Conservation (phyloP, 2,888 invertebrate species). For the Onchidella celtica region DNA sequence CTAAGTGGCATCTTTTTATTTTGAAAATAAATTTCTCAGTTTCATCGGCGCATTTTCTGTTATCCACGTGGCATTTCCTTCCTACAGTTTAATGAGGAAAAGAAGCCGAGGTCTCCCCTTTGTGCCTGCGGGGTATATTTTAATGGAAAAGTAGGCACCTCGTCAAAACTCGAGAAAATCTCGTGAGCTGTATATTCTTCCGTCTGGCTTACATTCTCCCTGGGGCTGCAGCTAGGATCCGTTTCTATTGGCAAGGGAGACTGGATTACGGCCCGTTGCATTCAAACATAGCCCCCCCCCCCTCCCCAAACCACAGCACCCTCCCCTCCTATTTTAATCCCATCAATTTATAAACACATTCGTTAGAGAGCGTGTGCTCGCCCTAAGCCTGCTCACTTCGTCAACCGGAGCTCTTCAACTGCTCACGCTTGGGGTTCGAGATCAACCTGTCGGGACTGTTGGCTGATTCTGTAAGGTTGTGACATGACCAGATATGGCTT, state of each 20-base stretch:
- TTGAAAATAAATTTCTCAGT: too few species aligned
- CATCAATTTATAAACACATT: slow-evolving; percentile 34
- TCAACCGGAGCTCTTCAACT: not conserved
- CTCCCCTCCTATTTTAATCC: too few species aligned
- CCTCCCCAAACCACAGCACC: too few species aligned
- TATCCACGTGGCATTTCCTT: too few species aligned
- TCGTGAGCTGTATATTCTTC: slow-evolving; percentile 7
- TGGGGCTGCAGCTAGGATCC: slow-evolving; percentile 7
- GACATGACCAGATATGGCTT: too few species aligned
- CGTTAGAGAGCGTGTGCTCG: slow-evolving; percentile 8
- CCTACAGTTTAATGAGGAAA: too few species aligned
- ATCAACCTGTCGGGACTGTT: too few species aligned
- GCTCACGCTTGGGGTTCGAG: not conserved
- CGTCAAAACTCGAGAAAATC: not conserved
- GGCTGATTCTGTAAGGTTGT: too few species aligned
- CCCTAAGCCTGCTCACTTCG: not conserved
- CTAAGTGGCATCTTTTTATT: too few species aligned
- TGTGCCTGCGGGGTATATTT: not conserved
- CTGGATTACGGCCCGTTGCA: not conserved
- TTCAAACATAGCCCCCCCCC: slow-evolving; percentile 23
- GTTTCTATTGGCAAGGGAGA: not conserved
- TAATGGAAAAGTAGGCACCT: not conserved
- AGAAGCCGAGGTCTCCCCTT: too few species aligned
- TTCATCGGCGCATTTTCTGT: too few species aligned
- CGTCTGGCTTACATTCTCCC: not conserved